These are phyloP conservation scores for Trachurus trachurus DNA, from an alignment of 2,797 vertebrate genomes.

Conservation along the genomic window DNA sequence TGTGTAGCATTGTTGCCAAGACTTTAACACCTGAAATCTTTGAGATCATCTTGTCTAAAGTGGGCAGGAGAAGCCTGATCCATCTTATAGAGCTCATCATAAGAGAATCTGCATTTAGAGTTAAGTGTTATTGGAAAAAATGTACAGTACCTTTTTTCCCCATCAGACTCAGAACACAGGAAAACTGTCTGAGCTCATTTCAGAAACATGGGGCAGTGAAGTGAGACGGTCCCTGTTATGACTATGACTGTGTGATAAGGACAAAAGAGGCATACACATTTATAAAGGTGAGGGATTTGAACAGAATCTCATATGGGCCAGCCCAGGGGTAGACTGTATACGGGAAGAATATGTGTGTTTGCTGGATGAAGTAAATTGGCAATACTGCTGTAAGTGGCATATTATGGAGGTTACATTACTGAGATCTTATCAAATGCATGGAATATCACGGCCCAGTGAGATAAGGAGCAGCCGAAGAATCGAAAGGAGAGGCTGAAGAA, in stretches of 20 bases:
- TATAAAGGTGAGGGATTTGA: constrained; percentile 50
- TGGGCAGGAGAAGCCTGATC: neutral
- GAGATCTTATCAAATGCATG: constrained; percentile 58
- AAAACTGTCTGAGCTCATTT: constrained; percentile 65
- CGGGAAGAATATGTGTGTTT: constrained; percentile 39
- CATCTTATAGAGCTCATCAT: constrained; percentile 25
- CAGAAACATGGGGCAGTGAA: constrained; percentile 71
- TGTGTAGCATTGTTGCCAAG: neutral
- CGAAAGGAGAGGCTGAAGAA: constrained; percentile 18
- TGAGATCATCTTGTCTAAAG: constrained; percentile 8
- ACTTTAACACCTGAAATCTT: constrained; percentile 20
- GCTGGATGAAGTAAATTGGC: constrained; percentile 37
- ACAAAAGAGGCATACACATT: constrained; percentile 52
- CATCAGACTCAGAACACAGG: constrained; percentile 28
- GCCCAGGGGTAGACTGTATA: constrained; percentile 26
- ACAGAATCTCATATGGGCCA: constrained; percentile 35
- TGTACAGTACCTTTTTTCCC: constrained; percentile 28
- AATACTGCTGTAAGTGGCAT: constrained; percentile 35
- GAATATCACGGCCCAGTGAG: constrained; percentile 17
- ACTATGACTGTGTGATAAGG: constrained; percentile 62
- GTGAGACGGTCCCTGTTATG: constrained; percentile 61
- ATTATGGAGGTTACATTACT: constrained; percentile 32
- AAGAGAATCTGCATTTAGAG: constrained; percentile 37
- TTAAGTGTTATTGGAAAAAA: constrained; percentile 41
- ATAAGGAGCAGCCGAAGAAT: constrained; percentile 24